Evolutionary conservation across 1,140 invertebrate genomes (phyloP).

Genomic region (Steinernema feltiae): DNA sequence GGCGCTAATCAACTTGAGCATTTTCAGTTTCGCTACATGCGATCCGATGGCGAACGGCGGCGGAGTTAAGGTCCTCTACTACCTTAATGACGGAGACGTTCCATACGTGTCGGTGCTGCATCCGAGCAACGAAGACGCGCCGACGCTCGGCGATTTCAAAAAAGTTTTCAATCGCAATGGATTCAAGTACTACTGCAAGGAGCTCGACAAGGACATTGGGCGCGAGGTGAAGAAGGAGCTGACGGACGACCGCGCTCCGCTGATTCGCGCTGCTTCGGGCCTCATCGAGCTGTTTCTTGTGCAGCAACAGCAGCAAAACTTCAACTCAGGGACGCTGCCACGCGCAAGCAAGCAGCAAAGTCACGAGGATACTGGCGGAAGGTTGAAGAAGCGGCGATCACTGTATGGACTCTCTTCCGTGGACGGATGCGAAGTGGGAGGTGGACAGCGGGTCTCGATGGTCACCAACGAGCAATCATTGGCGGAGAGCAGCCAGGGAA

Average conservation of each 20-base stretch:
- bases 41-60: background rate
- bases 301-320: conserved; percentile 19
- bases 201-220: conserved; percentile 29
- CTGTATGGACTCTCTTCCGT: conserved; percentile 34
- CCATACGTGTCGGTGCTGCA: conserved; percentile 26
- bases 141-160: conserved; percentile 34
- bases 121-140: background rate
- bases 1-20: too few relatives aligned
- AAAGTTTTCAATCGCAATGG: conserved; percentile 20
- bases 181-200: conserved; percentile 32
- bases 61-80: conserved; percentile 30
- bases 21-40: background rate
- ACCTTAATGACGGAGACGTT: conserved; percentile 32
- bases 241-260: conserved; percentile 24
- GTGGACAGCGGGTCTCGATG: conserved; percentile 49
- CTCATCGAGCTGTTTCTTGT: conserved; percentile 42
- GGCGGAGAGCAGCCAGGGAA: conserved; percentile 15
- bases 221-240: conserved; percentile 48
- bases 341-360: conserved; percentile 28
- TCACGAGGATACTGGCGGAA: background rate
- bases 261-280: conserved; percentile 29
- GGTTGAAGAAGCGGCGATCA: conserved; percentile 18
- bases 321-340: conserved; percentile 20
- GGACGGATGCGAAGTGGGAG: conserved; percentile 37
- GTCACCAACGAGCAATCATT: conserved; percentile 32